Percentiles rank a stretch among this genome's conserved stretches.
phyloP scores from a whole-genome alignment of 2,797 vertebrate genomes.

The Myotis daubentonii region DNA sequence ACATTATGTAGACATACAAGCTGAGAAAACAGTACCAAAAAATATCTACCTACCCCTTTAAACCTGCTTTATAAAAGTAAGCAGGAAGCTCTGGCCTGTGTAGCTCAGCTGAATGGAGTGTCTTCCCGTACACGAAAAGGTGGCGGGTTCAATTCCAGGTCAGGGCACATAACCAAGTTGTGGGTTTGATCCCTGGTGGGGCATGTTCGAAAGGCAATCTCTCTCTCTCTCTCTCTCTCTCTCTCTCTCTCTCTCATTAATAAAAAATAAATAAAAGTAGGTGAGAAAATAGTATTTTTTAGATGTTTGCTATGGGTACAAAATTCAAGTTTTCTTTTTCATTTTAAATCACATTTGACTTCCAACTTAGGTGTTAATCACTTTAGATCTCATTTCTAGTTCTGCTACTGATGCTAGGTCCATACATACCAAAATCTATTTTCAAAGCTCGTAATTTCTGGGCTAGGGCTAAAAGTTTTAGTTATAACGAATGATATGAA shows the following conservation, averaged over 20 bases:
- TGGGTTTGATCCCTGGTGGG: not conserved
- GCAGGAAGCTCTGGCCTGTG: not conserved
- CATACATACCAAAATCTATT: conserved; percentile 25
- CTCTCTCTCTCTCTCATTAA: not conserved
- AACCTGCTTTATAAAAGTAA: conserved; percentile 7
- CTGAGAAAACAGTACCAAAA: not conserved
- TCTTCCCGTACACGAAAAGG: not conserved
- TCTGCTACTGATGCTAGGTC: not conserved
- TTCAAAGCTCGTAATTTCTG: conserved; percentile 33
- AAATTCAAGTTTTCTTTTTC: conserved; percentile 11
- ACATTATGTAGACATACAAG: not conserved
- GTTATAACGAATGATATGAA: not conserved
- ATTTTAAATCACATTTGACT: conserved; percentile 36
- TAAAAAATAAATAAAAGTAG: not conserved
- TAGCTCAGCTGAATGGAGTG: not conserved
- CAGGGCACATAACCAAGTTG: not conserved
- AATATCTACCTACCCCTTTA: not conserved
- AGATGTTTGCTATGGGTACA: not conserved
- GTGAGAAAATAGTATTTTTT: not conserved
- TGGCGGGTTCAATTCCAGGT: not conserved
- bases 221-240: not conserved
- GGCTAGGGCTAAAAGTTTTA: conserved; percentile 19
- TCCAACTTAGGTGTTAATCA: not conserved
- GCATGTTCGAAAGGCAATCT: not conserved
- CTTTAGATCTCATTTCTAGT: conserved; percentile 33